Evolutionary conservation across 2,888 invertebrate species (phyloP).

Genomic region (Athalia cordata): DNA sequence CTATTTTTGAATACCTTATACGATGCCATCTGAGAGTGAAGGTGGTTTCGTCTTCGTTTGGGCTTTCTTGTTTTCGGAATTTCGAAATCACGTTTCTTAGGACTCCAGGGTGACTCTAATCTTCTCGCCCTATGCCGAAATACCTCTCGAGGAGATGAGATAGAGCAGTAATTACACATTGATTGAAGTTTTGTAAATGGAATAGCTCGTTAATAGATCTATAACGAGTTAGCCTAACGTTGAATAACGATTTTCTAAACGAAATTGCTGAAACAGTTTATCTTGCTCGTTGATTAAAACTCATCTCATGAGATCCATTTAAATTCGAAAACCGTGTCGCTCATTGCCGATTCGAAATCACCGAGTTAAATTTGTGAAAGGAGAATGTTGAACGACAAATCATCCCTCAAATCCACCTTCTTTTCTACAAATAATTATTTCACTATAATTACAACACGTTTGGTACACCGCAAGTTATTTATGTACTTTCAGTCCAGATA

Average conservation of each 20-base stretch:
- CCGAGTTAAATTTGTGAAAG: no score
- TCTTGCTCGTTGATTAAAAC: conserved; percentile 3
- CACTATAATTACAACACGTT: no score
- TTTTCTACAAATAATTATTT: no score
- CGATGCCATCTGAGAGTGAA: no score
- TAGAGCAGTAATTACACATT: conserved; percentile 47
- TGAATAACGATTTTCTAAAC: conserved; percentile 17
- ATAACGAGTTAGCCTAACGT: conserved; percentile 49
- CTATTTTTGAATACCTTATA: neutral
- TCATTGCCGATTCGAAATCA: no score
- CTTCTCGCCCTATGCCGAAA: conserved; percentile 28
- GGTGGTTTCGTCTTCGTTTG: no score
- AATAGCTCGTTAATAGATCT: conserved; percentile 50
- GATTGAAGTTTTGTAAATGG: conserved; percentile 51
- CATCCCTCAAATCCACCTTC: no score
- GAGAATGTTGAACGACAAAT: no score
- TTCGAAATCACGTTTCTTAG: neutral
- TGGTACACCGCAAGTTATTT: no score
- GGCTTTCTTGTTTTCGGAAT: neutral
- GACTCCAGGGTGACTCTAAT: conserved; percentile 11
- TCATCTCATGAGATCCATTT: no score
- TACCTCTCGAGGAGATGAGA: conserved; percentile 26
- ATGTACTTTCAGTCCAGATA: neutral
- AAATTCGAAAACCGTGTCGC: no score
- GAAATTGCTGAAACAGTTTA: conserved; percentile 26